phyloP scores from a whole-genome alignment of 2,797 vertebrate genomes.

The Perodicticus potto region DNA sequence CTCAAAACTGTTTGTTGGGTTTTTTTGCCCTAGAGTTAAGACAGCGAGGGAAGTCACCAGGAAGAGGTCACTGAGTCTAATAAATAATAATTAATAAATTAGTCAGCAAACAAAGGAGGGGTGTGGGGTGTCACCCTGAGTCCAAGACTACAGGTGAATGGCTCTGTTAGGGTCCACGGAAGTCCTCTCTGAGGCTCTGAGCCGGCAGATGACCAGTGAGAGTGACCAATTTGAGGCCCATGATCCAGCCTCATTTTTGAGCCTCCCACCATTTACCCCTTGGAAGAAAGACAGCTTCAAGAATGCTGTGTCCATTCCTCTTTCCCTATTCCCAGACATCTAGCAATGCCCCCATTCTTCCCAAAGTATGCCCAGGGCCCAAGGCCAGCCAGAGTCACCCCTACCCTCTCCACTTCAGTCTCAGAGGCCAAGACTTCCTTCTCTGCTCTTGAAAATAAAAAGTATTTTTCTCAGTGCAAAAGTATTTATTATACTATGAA shows the following conservation, averaged over 20 bases:
- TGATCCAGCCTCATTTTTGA: background rate
- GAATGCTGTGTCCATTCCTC: background rate
- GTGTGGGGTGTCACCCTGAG: no score
- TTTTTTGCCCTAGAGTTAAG: background rate
- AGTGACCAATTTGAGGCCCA: background rate
- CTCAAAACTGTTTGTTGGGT: background rate
- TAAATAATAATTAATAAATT: background rate
- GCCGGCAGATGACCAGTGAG: background rate
- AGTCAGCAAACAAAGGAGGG: background rate
- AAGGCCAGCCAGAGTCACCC: background rate
- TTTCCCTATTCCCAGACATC: background rate
- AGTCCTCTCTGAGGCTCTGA: background rate
- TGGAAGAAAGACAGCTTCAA: background rate
- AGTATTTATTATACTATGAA: background rate
- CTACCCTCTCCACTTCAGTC: background rate
- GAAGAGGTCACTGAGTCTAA: background rate
- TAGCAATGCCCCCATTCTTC: background rate
- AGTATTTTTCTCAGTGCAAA: background rate
- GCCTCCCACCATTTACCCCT: background rate
- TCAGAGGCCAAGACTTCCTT: background rate
- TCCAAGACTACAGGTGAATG: background rate
- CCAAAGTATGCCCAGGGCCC: no score
- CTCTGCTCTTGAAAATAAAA: background rate
- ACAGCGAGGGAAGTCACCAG: background rate
- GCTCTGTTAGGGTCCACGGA: rapidly evolving